These are phyloP conservation scores for Orchesella cincta DNA, from an alignment of 1,140 invertebrate genomes.

Conservation along the genomic window DNA sequence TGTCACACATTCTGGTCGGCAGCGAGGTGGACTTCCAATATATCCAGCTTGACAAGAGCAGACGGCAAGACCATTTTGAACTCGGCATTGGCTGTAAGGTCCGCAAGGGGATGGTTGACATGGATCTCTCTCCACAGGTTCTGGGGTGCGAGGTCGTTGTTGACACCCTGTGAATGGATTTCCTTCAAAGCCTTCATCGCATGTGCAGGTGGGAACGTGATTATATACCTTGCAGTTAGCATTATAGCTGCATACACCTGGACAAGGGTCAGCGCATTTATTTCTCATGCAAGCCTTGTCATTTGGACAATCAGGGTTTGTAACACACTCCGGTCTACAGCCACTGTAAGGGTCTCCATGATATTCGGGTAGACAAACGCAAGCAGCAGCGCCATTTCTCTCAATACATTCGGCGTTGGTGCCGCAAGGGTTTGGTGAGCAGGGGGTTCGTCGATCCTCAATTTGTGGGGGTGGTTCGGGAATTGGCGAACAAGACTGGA, in stretches of 20 bases:
- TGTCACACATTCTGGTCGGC: constrained; percentile 54
- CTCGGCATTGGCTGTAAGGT: constrained; percentile 70
- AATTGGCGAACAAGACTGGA: constrained; percentile 45
- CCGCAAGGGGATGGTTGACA: constrained; percentile 72
- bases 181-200: constrained; percentile 69
- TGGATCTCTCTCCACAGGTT: constrained; percentile 67
- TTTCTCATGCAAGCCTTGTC: constrained; percentile 66
- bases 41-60: constrained; percentile 68
- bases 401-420: constrained; percentile 70
- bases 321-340: constrained; percentile 75
- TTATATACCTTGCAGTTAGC: constrained; percentile 68
- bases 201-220: constrained; percentile 69
- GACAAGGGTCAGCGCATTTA: constrained; percentile 68
- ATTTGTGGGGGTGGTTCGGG: constrained; percentile 52
- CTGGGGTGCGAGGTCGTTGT: constrained; percentile 65
- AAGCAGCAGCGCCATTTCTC: constrained; percentile 59
- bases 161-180: constrained; percentile 69
- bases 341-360: constrained; percentile 63
- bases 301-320: constrained; percentile 70
- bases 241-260: constrained; percentile 62
- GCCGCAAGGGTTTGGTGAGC: constrained; percentile 61
- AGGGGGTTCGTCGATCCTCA: constrained; percentile 34
- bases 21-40: constrained; percentile 59
- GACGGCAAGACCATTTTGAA: constrained; percentile 61
- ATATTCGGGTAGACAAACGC: constrained; percentile 66